A percentile compares a stretch with the other conserved stretches of the same genome.
phyloP scores from a whole-genome alignment of 2,797 vertebrate species.

The Anniella stebbinsi region DNA sequence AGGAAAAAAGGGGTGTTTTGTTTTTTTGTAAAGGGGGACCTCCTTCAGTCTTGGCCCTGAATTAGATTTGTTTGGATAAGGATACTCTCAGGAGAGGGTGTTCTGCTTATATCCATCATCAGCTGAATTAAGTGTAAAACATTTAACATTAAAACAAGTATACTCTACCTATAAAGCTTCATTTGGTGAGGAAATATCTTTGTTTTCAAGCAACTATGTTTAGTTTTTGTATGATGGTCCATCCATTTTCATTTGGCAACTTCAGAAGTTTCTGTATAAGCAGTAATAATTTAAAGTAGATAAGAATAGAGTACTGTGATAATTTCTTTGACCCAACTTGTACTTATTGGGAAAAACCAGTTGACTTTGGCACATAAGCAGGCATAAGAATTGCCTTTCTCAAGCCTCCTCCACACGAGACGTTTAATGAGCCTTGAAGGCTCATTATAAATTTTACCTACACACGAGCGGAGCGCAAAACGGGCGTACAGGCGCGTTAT shows the following conservation, averaged over 20 bases:
- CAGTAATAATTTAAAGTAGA: not conserved
- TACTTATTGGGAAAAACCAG: slow-evolving; percentile 2
- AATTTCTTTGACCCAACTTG: not conserved
- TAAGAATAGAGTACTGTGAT: not conserved
- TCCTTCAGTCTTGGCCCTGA: not conserved
- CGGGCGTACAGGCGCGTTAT: too few species aligned
- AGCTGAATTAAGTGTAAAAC: not conserved
- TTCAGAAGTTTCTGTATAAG: slow-evolving; percentile 15
- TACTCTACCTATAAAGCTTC: not conserved
- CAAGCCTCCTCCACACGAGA: too few species aligned
- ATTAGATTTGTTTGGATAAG: slow-evolving; percentile 27
- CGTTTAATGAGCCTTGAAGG: too few species aligned
- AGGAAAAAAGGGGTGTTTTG: not conserved
- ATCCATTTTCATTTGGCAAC: not conserved
- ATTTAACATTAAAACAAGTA: not conserved
- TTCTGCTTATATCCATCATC: not conserved
- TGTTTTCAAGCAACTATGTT: not conserved
- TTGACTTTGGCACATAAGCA: not conserved
- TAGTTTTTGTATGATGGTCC: rapidly evolving
- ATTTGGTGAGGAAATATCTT: slow-evolving; percentile 2
- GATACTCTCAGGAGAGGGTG: not conserved
- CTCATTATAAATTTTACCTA: too few species aligned
- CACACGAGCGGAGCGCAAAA: too few species aligned
- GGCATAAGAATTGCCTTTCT: not conserved
- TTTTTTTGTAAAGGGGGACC: not conserved